Percentiles rank a stretch among this genome's conserved stretches.
These are phyloP conservation scores for Hiodon alosoides DNA, from an alignment of 2,113 vertebrate genomes.

Conservation along the genomic window DNA sequence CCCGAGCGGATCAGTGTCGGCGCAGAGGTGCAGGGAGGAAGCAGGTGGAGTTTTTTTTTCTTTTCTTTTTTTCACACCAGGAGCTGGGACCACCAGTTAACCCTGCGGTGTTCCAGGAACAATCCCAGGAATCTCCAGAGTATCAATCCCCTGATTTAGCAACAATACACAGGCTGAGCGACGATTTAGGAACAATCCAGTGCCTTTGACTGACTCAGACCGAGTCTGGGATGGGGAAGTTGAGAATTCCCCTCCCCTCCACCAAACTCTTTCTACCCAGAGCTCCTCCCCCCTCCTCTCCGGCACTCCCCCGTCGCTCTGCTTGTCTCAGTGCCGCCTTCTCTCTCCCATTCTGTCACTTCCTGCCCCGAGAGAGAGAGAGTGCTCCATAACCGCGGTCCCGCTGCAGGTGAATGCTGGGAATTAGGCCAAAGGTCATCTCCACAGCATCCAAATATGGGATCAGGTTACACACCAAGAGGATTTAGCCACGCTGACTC, in stretches of 20 bases:
- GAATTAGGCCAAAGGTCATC: conserved; percentile 60
- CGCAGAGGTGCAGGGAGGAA: conserved; percentile 7
- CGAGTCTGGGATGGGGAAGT: conserved; percentile 41
- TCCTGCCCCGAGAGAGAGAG: conserved; percentile 31
- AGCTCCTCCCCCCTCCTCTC: conserved; percentile 27
- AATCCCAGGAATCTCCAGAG: not conserved
- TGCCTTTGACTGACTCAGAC: conserved; percentile 16
- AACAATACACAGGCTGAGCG: not conserved
- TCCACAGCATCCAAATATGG: conserved; percentile 36
- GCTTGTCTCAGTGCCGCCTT: conserved; percentile 25
- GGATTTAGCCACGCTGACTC: conserved; percentile 8
- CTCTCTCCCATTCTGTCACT: conserved; percentile 36
- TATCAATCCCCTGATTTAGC: not conserved
- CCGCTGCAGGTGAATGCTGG: conserved; percentile 66
- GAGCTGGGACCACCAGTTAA: not conserved
- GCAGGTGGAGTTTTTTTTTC: conserved; percentile 35
- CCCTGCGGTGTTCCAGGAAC: not conserved
- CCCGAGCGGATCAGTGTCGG: conserved; percentile 28
- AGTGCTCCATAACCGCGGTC: conserved; percentile 38
- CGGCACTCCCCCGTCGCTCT: conserved; percentile 30
- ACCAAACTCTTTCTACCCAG: conserved; percentile 46
- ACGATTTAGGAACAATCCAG: not conserved
- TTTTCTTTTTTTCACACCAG: conserved; percentile 35
- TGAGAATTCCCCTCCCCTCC: conserved; percentile 51
- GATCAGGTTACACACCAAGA: conserved; percentile 43